phyloP scores from a whole-genome alignment of 2,888 invertebrate genomes.

The Euproctis similis region DNA sequence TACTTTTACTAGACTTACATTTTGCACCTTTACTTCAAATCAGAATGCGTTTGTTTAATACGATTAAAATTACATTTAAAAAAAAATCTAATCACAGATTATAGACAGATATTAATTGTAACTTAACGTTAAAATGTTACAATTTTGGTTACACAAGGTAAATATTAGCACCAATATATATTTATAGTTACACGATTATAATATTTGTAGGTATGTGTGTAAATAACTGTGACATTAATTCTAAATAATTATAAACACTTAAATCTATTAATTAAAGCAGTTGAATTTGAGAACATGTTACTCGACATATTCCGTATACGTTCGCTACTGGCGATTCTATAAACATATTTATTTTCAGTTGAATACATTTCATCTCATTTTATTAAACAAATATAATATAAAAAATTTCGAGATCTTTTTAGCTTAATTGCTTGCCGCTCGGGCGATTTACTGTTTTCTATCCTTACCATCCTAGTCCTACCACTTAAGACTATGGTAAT shows the following conservation, averaged over 20 bases:
- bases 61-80: too few species aligned
- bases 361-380: too few species aligned
- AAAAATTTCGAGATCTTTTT: slow-evolving; percentile 4
- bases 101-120: slow-evolving; percentile 3
- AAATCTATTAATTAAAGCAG: slow-evolving; percentile 9
- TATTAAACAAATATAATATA: too few species aligned
- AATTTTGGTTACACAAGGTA: slow-evolving; percentile 23
- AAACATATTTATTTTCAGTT: too few species aligned
- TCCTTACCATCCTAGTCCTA: slow-evolving; percentile 14
- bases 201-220: slow-evolving; percentile 25
- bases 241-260: slow-evolving; percentile 6
- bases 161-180: slow-evolving; percentile 28
- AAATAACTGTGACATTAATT: slow-evolving; percentile 12
- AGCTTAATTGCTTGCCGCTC: neutral
- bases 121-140: slow-evolving; percentile 4
- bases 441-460: slow-evolving; percentile 1
- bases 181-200: slow-evolving; percentile 9
- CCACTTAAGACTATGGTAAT: slow-evolving; percentile 27
- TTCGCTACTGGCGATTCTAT: too few species aligned
- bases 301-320: too few species aligned
- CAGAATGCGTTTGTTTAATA: neutral
- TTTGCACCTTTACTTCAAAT: too few species aligned
- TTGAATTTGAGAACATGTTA: slow-evolving; percentile 7
- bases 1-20: too few species aligned
- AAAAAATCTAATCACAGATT: neutral